These are phyloP conservation scores for Megastigmus dorsalis DNA, from an alignment of 2,888 invertebrate genomes.

Conservation along the genomic window DNA sequence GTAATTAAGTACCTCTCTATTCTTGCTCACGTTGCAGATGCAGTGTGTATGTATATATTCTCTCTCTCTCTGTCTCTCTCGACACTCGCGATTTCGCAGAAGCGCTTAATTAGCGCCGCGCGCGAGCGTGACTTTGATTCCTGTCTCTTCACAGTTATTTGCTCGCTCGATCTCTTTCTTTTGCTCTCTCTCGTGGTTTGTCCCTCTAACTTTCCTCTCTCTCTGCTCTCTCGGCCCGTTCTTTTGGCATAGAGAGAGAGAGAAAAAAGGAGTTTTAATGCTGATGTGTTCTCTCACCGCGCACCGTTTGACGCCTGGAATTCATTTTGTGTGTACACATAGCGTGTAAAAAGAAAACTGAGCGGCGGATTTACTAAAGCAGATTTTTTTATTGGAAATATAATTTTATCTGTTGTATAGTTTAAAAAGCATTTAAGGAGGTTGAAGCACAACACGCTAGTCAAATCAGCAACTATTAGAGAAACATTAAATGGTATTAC, in stretches of 20 bases:
- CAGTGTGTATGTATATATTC: no score
- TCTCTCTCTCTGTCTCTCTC: neutral
- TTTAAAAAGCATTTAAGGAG: no score
- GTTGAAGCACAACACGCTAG: no score
- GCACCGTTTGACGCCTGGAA: neutral
- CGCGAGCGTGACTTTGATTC: slow-evolving; percentile 55
- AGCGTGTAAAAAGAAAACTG: no score
- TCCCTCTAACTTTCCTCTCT: neutral
- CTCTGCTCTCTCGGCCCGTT: neutral
- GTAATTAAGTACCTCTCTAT: slow-evolving; percentile 35
- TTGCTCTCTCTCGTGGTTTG: neutral
- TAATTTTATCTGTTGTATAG: no score
- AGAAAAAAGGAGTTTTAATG: neutral
- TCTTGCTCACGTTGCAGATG: no score
- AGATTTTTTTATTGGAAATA: no score
- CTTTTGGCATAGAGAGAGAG: neutral
- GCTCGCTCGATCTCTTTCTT: neutral
- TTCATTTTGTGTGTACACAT: no score
- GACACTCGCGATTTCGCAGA: slow-evolving; percentile 53
- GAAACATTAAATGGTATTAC: no score
- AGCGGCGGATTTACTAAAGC: neutral
- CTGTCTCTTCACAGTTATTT: slow-evolving; percentile 40
- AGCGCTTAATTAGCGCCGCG: slow-evolving; percentile 55
- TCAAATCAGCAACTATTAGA: no score
- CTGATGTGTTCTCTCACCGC: no score